Base-by-base conservation (phyloP, 35 echinoderm and acorn worm species). In the Nesometra sesokonis region DNA sequence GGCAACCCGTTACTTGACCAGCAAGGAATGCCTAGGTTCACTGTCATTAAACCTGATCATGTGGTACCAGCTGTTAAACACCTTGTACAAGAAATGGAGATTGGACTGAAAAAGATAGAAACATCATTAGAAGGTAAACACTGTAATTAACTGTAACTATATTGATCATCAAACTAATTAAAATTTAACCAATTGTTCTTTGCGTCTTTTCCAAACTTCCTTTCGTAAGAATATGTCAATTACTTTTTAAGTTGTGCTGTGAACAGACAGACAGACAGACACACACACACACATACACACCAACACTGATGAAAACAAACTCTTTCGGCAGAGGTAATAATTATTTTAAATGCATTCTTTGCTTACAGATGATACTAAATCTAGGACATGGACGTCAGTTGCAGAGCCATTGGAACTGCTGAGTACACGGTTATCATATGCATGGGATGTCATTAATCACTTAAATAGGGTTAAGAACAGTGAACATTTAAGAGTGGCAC, bases 371-470 rank as follows among this genome's bases (percentile, higher is more conserved):
- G 47, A 86, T 46, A 76, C 30, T 37, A 34, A 82, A 37, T 46
- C 84, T 33, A 13, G 86, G 3, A 91, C 83, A 31, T 97, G 94
- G 94, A 35, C 86, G 5, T 37, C 46, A 39, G 76, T 97, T 21
- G 88, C 79, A 11, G 89, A 97, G 33, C 83, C 94, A 0, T 32
- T 97, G 30, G 94, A 97, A 77, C 86, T 46, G 38, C 80, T 93
- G 7, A 86, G 84, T 29, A 78, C 87, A 13, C 94, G 91, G 0
- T 46, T 97, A 4, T 86, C 90, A 32, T 93, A 86, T 37, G 89
- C 87, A 33, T 97, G 94, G 94, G 78, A 91, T 36, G 89, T 93
- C 11, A 86, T 97, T 47, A 89, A 37, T 34, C 94, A 97, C 38
- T 88, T 97, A 17, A 97, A 93, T 33, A 82, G 88, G 29, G 94